Base-by-base conservation (phyloP, 2,888 invertebrate species). In the Argyresthia goedartella region DNA sequence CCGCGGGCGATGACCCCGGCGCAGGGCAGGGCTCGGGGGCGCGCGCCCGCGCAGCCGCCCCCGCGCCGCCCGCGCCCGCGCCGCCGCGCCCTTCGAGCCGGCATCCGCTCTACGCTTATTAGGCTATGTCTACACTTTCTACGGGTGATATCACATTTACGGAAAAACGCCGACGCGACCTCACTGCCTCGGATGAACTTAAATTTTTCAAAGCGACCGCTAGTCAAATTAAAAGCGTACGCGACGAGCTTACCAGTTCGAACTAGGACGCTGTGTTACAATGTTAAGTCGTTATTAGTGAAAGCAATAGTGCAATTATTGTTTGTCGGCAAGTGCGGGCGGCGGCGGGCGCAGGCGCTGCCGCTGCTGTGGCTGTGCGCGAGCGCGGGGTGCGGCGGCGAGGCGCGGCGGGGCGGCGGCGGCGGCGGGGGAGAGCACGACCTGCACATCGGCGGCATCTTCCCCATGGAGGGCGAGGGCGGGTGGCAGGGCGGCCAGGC, bases 401-500 rank as follows among this genome's bases (percentile, higher is more conserved):
- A 71, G 51, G 72, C 54, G 62, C 71, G 56, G 69, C 65, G 63
- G 70, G 34, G 39, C 39, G 49, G 82, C 60, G 82, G 81, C 58
- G 79, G 76, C 51, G 67, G 70, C 45, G 74, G 85, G 55, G 87
- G 88, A 48, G 89, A 90, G 62, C 92, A 93, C 80, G 94, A 95
- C 68, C 87, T 98, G 65, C 96, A 98, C 81, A 96, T 98, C 76
- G 99, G 98, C 52, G 99, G 97, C 52, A 98, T 99, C 69, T 99
- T 99, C 81, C 99, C 99, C 42, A 98, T 99, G 88, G 93, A 91
- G 53, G 98, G 97, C 50, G 93, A 95, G 69, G 96, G 97, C 50
- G 98, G 98, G 63, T 99, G 98, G 98, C 97, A 98, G 70, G 99
- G 99, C 39, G 99, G 99, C 4, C 95, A 96, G 89, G 98, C 98